These are phyloP conservation scores for Calcarius lapponicus DNA, from an alignment of 2,797 vertebrate genomes.

Conservation along the genomic window DNA sequence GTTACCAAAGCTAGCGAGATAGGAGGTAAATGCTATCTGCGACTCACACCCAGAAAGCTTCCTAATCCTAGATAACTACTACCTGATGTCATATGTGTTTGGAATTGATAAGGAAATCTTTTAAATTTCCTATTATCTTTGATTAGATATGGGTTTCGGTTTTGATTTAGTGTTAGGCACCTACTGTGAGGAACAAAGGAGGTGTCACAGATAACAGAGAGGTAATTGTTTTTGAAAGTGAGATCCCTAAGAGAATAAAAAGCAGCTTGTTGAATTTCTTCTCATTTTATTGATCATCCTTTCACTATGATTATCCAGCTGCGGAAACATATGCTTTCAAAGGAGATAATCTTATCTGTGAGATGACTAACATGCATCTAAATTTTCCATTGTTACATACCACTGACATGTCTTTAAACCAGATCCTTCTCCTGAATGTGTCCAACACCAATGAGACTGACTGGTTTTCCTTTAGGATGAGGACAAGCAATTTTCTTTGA, in stretches of 20 bases:
- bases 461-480: slow-evolving; percentile 52
- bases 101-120: slow-evolving; percentile 47
- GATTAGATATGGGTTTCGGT: slow-evolving; percentile 4
- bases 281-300: slow-evolving; percentile 48
- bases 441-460: background rate
- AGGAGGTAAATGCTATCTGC: background rate
- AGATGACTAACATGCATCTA: slow-evolving; percentile 24
- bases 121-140: slow-evolving; percentile 54
- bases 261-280: slow-evolving; percentile 55
- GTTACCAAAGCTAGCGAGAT: slow-evolving; percentile 8
- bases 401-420: background rate
- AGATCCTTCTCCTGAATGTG: background rate
- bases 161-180: slow-evolving; percentile 54
- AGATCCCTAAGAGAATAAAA: slow-evolving; percentile 47
- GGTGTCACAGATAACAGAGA: slow-evolving; percentile 18
- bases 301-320: slow-evolving; percentile 55
- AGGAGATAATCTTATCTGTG: slow-evolving; percentile 31
- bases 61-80: slow-evolving; percentile 38
- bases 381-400: slow-evolving; percentile 23
- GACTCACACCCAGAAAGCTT: slow-evolving; percentile 30
- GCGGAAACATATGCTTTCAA: slow-evolving; percentile 49
- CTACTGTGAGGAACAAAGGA: slow-evolving; percentile 51
- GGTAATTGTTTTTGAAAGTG: slow-evolving; percentile 48
- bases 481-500: slow-evolving; percentile 53
- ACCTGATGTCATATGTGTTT: slow-evolving; percentile 35